Evolutionary conservation across 2,797 vertebrate genomes (phyloP).

Genomic region (Prionace glauca): DNA sequence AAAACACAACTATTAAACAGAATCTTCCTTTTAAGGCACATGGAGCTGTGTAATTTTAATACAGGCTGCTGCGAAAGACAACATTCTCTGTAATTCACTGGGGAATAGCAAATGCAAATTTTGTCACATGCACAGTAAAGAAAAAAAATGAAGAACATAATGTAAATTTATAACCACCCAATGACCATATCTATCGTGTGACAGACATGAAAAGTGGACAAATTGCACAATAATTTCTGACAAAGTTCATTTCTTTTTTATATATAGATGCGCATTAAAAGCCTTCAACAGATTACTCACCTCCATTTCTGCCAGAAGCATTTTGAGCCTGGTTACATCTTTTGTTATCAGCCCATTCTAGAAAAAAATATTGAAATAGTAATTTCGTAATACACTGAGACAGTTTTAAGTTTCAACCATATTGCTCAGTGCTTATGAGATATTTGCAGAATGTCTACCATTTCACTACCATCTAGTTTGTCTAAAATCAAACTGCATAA

Average conservation of each 20-base stretch:
- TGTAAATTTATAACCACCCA: background rate
- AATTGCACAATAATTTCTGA: background rate
- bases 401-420: background rate
- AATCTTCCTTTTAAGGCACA: background rate
- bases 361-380: constrained; percentile 10
- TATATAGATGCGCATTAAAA: background rate
- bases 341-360: constrained; percentile 96
- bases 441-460: background rate
- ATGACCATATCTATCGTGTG: background rate
- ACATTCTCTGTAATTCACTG: background rate
- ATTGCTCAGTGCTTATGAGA: background rate
- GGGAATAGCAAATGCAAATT: background rate
- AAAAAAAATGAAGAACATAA: background rate
- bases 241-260: background rate
- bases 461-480: no score
- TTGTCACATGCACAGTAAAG: background rate
- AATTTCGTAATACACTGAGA: background rate
- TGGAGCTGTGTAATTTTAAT: background rate
- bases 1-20: background rate
- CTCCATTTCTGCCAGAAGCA: constrained; percentile 90
- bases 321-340: constrained; percentile 91
- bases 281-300: constrained; percentile 56
- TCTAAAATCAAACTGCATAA: background rate
- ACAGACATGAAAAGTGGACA: background rate
- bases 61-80: background rate